phyloP scores from a whole-genome alignment of 2,113 vertebrate species.

The Chrysochloris asiatica region DNA sequence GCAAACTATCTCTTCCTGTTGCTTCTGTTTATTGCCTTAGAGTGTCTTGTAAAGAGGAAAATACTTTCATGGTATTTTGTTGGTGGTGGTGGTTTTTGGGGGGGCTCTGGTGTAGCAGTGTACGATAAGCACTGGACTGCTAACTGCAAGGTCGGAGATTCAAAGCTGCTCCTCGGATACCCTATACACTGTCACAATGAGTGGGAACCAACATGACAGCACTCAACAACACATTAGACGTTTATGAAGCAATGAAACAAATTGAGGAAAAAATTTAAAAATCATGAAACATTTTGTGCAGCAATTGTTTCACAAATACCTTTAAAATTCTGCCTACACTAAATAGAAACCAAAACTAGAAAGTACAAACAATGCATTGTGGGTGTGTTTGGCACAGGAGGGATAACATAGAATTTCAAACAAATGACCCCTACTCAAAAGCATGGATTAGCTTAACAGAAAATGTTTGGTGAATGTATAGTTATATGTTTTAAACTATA shows the following conservation, averaged over 20 bases:
- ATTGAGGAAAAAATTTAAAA: not conserved
- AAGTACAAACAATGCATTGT: not conserved
- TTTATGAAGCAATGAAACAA: constrained; percentile 11
- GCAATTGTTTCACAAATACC: constrained; percentile 26
- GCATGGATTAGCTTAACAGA: not conserved
- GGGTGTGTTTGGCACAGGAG: not conserved
- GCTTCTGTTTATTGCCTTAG: no score
- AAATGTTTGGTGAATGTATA: not conserved
- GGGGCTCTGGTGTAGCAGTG: no score
- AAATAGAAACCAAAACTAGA: not conserved
- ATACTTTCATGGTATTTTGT: no score
- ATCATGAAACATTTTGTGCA: constrained; percentile 22
- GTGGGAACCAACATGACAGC: not conserved
- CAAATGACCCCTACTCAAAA: not conserved
- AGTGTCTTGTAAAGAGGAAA: no score
- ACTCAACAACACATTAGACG: not conserved
- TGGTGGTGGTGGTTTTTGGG: no score
- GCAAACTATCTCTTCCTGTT: no score
- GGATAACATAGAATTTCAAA: not conserved
- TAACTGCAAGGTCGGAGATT: no score
- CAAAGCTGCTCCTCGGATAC: no score
- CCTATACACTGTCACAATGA: not conserved
- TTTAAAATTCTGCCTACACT: not conserved
- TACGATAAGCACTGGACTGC: no score
- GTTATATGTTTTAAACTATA: not conserved